These are phyloP conservation scores for Rafetus swinhoei DNA, from an alignment of 2,113 vertebrate genomes.

Conservation along the genomic window DNA sequence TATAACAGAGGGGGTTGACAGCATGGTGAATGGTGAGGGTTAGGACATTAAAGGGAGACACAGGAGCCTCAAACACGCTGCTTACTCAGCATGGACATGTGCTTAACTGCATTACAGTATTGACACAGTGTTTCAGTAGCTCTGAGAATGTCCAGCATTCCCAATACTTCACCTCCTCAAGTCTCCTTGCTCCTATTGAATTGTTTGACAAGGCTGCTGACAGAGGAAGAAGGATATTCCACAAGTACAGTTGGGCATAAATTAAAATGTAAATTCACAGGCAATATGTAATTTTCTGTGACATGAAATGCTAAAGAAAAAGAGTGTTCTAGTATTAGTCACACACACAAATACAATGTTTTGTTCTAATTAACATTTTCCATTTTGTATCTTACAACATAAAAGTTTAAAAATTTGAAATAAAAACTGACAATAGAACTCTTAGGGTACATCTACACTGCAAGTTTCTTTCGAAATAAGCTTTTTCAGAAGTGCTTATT, in stretches of 20 bases:
- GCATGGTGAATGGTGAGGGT: neutral
- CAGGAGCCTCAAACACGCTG: neutral
- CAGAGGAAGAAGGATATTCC: neutral
- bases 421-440: too few relatives aligned
- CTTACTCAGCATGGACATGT: neutral
- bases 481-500: too few relatives aligned
- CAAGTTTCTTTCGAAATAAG: too few relatives aligned
- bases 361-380: neutral
- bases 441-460: too few relatives aligned
- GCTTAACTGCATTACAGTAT: neutral
- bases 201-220: neutral
- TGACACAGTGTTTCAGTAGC: neutral
- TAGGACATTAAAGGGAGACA: neutral
- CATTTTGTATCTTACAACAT: too few relatives aligned
- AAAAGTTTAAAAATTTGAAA: too few relatives aligned
- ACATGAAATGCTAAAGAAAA: neutral
- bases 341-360: neutral
- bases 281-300: neutral
- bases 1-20: neutral
- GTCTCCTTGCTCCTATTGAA: neutral
- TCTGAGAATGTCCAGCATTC: neutral
- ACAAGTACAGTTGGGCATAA: neutral
- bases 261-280: neutral
- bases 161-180: neutral
- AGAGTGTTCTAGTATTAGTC: neutral